Conservation (phyloP, 2,113 vertebrate genomes). For the Eulemur rufifrons region DNA sequence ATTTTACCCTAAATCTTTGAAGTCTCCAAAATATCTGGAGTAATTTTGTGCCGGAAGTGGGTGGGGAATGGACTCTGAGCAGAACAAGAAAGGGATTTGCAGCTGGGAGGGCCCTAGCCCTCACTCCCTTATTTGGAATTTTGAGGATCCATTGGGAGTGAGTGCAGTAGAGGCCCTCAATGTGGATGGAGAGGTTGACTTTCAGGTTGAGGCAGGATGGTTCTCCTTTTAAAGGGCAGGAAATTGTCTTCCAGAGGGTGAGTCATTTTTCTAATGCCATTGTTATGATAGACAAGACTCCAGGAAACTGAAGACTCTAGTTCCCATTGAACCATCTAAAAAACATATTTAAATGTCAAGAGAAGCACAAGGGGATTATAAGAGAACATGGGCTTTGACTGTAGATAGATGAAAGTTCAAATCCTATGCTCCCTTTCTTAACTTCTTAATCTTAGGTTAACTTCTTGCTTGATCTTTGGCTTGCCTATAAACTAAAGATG, state of each 20-base stretch:
- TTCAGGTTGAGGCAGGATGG: not conserved
- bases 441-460: not conserved
- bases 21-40: not conserved
- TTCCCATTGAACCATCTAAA: not conserved
- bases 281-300: not conserved
- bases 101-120: not conserved
- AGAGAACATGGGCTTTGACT: not conserved
- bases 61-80: not conserved
- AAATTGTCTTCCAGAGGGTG: not conserved
- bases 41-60: not conserved
- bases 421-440: not conserved
- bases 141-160: not conserved
- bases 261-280: not conserved
- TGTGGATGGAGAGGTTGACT: not conserved
- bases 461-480: not conserved
- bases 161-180: not conserved
- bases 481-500: not conserved
- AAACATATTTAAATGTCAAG: not conserved
- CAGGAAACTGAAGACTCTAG: not conserved
- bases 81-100: not conserved
- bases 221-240: not conserved
- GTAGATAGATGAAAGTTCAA: conserved; percentile 13
- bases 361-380: not conserved
- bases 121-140: not conserved
- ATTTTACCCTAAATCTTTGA: not conserved